Evolutionary conservation across 2,113 vertebrate genomes (phyloP).

Genomic region (Okapia johnstoni): DNA sequence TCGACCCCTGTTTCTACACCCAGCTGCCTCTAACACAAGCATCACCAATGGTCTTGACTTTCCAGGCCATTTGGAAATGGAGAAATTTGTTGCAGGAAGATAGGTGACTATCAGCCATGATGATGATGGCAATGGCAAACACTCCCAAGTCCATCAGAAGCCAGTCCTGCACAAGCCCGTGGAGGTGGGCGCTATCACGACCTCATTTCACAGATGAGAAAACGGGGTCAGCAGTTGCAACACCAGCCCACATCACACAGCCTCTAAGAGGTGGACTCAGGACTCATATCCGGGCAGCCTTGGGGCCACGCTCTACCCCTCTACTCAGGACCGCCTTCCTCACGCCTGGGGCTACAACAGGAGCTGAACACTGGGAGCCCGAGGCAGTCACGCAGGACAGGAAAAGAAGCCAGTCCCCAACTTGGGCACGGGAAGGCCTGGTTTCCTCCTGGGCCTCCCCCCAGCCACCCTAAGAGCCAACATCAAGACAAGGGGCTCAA

Average conservation of each 20-base stretch:
- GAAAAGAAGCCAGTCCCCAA: neutral
- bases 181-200: rapidly evolving
- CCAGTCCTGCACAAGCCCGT: neutral
- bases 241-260: neutral
- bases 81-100: neutral
- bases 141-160: neutral
- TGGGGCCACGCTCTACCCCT: neutral
- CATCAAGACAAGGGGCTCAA: neutral
- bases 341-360: neutral
- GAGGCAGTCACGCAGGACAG: neutral
- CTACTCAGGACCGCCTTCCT: neutral
- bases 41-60: neutral
- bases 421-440: neutral
- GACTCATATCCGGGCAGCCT: neutral
- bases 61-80: neutral
- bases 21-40: neutral
- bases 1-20: neutral
- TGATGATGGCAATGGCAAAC: neutral
- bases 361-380: neutral
- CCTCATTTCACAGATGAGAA: neutral
- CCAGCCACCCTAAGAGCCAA: neutral
- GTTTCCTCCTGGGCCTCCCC: neutral
- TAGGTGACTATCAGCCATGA: neutral
- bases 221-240: neutral
- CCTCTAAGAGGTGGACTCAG: neutral